These are phyloP conservation scores for Rallus crepitans DNA, from an alignment of 2,797 vertebrate genomes.

Conservation along the genomic window DNA sequence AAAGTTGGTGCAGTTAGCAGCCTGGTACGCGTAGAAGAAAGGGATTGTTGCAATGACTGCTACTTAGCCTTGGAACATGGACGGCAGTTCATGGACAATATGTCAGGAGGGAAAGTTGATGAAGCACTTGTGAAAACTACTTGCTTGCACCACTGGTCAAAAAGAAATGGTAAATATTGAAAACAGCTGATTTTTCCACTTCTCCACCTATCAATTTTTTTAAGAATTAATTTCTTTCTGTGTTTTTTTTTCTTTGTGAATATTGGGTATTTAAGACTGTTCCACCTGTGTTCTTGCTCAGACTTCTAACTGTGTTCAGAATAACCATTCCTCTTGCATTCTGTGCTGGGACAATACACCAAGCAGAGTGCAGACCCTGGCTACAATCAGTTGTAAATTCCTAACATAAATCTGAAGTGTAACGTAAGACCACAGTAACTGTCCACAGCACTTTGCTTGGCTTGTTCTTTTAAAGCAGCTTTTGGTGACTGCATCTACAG, in stretches of 20 bases:
- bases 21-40: slow-evolving; percentile 91
- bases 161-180: slow-evolving; percentile 84
- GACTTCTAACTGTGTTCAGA: not conserved
- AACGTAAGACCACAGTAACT: not conserved
- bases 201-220: not conserved
- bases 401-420: not conserved
- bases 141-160: slow-evolving; percentile 96
- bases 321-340: not conserved
- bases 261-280: not conserved
- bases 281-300: not conserved
- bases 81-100: slow-evolving; percentile 99
- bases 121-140: slow-evolving; percentile 96
- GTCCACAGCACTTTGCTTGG: not conserved
- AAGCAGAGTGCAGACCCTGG: not conserved
- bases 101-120: slow-evolving; percentile 98
- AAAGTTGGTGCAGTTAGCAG: slow-evolving; percentile 78
- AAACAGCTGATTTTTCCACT: not conserved
- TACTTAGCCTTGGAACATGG: slow-evolving; percentile 97
- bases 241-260: not conserved
- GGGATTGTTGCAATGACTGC: slow-evolving; percentile 96
- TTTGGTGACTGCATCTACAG: not conserved
- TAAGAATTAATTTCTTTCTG: not conserved
- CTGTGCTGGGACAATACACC: not conserved
- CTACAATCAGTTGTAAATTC: not conserved
- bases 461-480: not conserved